Conservation (phyloP, 1,140 invertebrate species). For the Potamilus streckersoni region DNA sequence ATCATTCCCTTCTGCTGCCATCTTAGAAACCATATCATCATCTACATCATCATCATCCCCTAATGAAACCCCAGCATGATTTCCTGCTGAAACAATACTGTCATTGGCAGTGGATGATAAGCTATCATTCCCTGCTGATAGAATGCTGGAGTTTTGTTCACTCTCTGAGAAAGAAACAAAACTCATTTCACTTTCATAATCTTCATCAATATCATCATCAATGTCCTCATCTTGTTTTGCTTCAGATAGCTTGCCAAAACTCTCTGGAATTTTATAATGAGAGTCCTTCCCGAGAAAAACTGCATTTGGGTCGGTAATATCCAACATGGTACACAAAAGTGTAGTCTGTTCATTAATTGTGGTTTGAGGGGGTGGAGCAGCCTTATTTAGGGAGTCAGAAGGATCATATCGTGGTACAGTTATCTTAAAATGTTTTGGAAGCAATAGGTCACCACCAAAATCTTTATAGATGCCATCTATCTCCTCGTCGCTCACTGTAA, state of each 20-base stretch:
- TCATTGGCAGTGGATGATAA: too few relatives aligned
- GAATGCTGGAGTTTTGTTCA: too few relatives aligned
- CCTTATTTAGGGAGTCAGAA: slow-evolving; percentile 34
- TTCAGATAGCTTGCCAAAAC: slow-evolving; percentile 32
- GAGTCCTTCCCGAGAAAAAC: slow-evolving; percentile 57
- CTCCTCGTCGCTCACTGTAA: slow-evolving; percentile 82
- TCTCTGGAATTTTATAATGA: slow-evolving; percentile 24
- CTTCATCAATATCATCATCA: slow-evolving; percentile 31
- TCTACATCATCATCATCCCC: too few relatives aligned
- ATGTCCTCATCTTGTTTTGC: slow-evolving; percentile 31
- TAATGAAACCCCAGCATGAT: too few relatives aligned
- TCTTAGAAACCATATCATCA: too few relatives aligned
- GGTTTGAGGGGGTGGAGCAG: slow-evolving; percentile 21
- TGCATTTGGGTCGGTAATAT: slow-evolving; percentile 80
- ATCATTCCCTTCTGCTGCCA: too few relatives aligned
- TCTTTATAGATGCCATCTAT: slow-evolving; percentile 75
- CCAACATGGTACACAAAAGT: slow-evolving; percentile 84
- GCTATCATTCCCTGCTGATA: too few relatives aligned
- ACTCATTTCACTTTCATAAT: slow-evolving; percentile 17
- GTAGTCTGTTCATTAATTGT: slow-evolving; percentile 83
- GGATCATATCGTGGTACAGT: slow-evolving; percentile 78
- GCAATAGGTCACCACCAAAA: slow-evolving; percentile 75
- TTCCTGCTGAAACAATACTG: too few relatives aligned
- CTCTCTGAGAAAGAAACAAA: too few relatives aligned
- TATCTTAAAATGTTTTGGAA: slow-evolving; percentile 82